phyloP scores from a whole-genome alignment of 2,113 vertebrate species.

The Trochalopteron elliotii region DNA sequence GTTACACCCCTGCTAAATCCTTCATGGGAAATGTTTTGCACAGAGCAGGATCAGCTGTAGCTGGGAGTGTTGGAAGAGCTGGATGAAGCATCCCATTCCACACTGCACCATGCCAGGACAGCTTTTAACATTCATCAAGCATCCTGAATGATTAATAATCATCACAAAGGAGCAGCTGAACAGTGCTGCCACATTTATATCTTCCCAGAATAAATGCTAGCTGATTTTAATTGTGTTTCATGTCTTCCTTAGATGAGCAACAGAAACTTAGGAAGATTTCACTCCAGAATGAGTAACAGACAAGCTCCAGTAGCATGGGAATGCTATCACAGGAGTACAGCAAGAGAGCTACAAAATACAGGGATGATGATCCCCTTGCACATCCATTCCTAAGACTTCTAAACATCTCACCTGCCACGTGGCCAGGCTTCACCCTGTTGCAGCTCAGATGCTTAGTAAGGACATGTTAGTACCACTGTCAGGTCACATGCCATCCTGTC shows the following conservation, averaged over 20 bases:
- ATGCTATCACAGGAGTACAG: neutral
- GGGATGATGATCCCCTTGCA: neutral
- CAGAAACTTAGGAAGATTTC: neutral
- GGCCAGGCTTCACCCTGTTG: neutral
- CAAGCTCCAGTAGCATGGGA: neutral
- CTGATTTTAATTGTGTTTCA: conserved; percentile 27
- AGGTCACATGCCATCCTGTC: neutral
- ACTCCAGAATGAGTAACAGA: neutral
- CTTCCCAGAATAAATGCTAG: conserved; percentile 31
- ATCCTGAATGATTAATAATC: conserved; percentile 25
- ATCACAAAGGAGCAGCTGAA: conserved; percentile 53
- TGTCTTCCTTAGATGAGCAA: neutral
- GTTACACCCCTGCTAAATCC: neutral
- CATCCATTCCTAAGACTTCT: neutral
- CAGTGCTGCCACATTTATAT: conserved; percentile 26
- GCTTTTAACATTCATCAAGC: conserved; percentile 32
- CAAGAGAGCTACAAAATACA: neutral
- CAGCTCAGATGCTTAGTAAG: neutral
- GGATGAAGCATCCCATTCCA: neutral
- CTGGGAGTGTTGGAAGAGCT: neutral
- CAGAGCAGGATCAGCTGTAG: neutral
- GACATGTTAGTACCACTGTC: neutral
- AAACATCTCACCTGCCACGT: neutral
- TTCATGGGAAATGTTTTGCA: neutral
- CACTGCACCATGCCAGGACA: neutral